A percentile compares a stretch with the other conserved stretches of the same genome.
These are phyloP conservation scores for Boleophthalmus pectinirostris DNA, from an alignment of 2,113 vertebrate genomes.

Conservation along the genomic window DNA sequence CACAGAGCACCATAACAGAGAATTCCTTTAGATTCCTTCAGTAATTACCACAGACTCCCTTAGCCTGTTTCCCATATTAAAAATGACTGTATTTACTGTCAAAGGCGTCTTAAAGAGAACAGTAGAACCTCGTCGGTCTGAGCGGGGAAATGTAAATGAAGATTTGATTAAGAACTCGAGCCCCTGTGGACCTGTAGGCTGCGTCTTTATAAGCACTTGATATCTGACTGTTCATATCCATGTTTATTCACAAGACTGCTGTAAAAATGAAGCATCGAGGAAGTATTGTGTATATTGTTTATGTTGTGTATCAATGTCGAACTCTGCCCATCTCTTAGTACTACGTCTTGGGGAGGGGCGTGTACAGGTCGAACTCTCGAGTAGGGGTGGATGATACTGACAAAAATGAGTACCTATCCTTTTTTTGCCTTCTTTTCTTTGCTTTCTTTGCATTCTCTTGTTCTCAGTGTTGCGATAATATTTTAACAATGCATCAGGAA, in stretches of 20 bases:
- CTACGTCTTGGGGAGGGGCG: no score
- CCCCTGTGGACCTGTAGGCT: constrained; percentile 33
- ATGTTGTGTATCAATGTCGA: constrained; percentile 27
- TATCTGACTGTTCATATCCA: constrained; percentile 41
- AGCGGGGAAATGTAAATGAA: constrained; percentile 30
- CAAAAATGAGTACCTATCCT: not conserved
- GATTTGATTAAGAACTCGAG: constrained; percentile 53
- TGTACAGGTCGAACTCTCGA: not conserved
- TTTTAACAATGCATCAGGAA: no score
- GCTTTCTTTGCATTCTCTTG: no score
- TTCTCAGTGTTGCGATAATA: no score
- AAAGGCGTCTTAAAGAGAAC: constrained; percentile 11
- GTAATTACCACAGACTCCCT: not conserved
- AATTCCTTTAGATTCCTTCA: not conserved
- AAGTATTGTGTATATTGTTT: constrained; percentile 28
- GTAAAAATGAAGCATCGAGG: constrained; percentile 8
- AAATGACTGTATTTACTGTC: constrained; percentile 4
- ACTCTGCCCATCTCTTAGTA: constrained; percentile 9
- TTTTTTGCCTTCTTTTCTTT: no score
- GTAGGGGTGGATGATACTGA: no score
- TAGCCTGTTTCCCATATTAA: not conserved
- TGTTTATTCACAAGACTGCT: constrained; percentile 46
- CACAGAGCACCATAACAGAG: not conserved
- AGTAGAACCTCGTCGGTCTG: constrained; percentile 25
- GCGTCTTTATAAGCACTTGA: constrained; percentile 61